Evolutionary conservation across 1,140 invertebrate species (phyloP).

Genomic region (Tachypleus tridentatus): DNA sequence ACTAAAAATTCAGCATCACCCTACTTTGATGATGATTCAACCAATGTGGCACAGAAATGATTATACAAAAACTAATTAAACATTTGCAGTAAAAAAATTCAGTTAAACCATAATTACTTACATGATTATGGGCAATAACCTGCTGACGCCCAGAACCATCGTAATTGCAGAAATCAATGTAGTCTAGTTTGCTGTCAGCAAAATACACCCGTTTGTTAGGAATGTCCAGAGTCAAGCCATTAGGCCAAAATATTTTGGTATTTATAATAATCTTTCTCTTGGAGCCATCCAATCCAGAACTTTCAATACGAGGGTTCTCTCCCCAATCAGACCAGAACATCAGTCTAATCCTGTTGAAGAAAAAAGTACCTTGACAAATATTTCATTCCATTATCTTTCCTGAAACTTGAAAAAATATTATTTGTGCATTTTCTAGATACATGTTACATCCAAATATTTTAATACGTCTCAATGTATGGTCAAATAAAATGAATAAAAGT

Average conservation of each 20-base stretch:
- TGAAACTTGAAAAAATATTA: no score
- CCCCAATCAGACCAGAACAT: constrained; percentile 99
- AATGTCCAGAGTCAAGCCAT: constrained; percentile 87
- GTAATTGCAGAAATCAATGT: constrained; percentile 97
- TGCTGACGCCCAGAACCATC: constrained; percentile 81
- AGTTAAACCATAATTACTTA: constrained; percentile 19
- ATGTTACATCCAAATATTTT: no score
- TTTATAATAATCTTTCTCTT: constrained; percentile 75
- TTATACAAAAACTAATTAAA: no score
- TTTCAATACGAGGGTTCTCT: constrained; percentile 88
- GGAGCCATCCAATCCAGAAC: constrained; percentile 89
- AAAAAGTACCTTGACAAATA: constrained; percentile 7
- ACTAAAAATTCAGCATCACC: no score
- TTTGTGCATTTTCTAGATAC: no score
- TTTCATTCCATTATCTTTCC: background rate
- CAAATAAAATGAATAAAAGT: no score
- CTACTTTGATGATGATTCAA: no score
- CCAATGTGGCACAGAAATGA: no score
- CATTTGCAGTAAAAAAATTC: no score
- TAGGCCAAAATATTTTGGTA: constrained; percentile 97
- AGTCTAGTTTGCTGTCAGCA: constrained; percentile 93
- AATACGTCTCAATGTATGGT: no score
- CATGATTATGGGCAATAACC: constrained; percentile 39
- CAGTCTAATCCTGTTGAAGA: constrained; percentile 48
- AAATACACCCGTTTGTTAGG: constrained; percentile 91